A percentile compares a stretch with the other conserved stretches of the same genome.
Evolutionary conservation across 2,888 invertebrate species (phyloP).

Genomic region (Caenorhabditis sp.): DNA sequence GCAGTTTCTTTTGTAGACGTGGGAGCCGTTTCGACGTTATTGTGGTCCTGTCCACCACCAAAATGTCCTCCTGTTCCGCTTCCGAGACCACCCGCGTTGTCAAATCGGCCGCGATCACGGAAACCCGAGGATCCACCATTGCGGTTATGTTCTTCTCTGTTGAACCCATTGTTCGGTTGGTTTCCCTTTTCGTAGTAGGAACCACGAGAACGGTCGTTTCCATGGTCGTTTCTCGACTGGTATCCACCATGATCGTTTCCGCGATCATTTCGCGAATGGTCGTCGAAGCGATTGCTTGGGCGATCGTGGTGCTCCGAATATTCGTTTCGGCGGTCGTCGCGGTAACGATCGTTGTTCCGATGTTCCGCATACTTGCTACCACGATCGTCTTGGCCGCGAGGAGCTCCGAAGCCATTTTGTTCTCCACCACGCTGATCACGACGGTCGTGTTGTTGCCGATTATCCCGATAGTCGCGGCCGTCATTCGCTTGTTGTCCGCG

Average conservation of each 20-base stretch:
- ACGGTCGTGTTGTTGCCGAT: not conserved
- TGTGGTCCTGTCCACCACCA: not conserved
- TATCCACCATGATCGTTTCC: not conserved
- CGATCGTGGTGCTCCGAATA: not conserved
- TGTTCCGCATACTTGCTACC: not conserved
- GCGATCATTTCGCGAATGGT: not conserved
- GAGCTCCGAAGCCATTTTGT: not conserved
- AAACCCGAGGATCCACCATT: not conserved
- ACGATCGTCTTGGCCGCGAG: not conserved
- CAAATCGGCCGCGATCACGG: too few relatives aligned
- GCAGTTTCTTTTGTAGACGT: conserved; percentile 23
- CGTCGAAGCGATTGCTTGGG: not conserved
- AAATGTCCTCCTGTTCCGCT: not conserved
- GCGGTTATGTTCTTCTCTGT: not conserved
- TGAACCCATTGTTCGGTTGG: too few relatives aligned
- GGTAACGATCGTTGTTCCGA: not conserved
- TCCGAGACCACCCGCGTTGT: not conserved
- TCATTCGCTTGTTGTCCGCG: not conserved
- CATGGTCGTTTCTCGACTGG: too few relatives aligned
- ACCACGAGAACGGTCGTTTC: not conserved
- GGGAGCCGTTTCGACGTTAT: too few relatives aligned
- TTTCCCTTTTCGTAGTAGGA: not conserved
- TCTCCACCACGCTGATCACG: not conserved
- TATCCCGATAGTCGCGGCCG: not conserved
- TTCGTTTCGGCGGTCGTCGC: not conserved